These are phyloP conservation scores for Delphinapterus leucas DNA, from an alignment of 2,113 vertebrate genomes.

Conservation along the genomic window DNA sequence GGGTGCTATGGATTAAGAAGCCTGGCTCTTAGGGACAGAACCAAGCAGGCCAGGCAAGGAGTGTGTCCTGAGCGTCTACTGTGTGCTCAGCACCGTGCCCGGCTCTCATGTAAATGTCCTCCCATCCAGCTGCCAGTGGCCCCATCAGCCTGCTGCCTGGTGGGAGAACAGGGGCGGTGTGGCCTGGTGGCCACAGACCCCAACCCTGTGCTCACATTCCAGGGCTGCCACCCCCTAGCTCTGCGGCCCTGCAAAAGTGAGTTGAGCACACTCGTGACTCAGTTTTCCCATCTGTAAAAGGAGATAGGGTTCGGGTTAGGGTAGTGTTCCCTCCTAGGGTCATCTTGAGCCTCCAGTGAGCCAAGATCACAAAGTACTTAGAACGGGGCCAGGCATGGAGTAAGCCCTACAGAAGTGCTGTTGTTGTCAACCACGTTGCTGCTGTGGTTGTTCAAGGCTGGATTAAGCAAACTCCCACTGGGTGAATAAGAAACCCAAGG, in stretches of 20 bases:
- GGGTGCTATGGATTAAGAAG: neutral
- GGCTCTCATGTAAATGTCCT: rapidly evolving
- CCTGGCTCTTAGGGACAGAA: rapidly evolving
- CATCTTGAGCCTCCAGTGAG: rapidly evolving
- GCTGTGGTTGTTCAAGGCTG: rapidly evolving
- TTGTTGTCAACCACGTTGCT: rapidly evolving
- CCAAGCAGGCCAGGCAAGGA: neutral
- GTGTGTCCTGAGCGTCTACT: rapidly evolving
- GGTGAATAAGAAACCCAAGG: rapidly evolving
- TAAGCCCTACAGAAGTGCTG: rapidly evolving
- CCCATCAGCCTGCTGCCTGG: rapidly evolving
- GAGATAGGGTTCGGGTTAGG: rapidly evolving
- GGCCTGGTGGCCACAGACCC: rapidly evolving
- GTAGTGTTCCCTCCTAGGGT: rapidly evolving
- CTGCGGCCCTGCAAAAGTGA: rapidly evolving
- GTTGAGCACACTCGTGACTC: rapidly evolving
- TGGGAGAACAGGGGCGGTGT: neutral
- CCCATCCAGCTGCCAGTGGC: neutral
- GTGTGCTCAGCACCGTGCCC: rapidly evolving
- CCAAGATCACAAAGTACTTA: rapidly evolving
- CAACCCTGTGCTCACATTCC: rapidly evolving
- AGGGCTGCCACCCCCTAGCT: rapidly evolving
- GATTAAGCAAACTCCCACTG: rapidly evolving
- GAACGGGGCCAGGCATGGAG: rapidly evolving
- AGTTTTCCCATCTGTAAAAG: neutral